Base-by-base conservation (phyloP, 2,888 invertebrate genomes). In the Orthosia gracilis region DNA sequence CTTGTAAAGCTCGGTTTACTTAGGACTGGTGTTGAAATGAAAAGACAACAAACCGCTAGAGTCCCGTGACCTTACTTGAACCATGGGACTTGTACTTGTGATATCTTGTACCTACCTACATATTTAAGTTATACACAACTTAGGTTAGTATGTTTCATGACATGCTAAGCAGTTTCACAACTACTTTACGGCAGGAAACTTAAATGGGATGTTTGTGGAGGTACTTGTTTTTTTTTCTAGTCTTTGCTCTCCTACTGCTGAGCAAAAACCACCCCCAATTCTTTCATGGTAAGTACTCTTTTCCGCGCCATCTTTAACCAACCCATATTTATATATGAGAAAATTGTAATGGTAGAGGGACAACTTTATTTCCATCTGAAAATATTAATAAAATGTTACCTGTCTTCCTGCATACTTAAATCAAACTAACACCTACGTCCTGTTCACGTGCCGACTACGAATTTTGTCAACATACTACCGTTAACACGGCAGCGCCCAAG, bases 1-100 rank as follows among this genome's bases (percentile, higher is more conserved):
- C 78, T 83, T 85, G 80, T 80, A 85, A 84, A 81, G 83, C 84
- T 87, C 69, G 82, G 92, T 92, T 94, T 93, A 87, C 88, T 93
- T 92, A 94, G 93, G 93, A 89, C 90, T 80, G 73, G 82, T 84
- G 85, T 85, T 88, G 84, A 92, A 93, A 94, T 94, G 92, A 91
- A 93, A 94, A 88, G 92, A 93, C 90, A 94, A 93, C 91, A 93
- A 78, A 75, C 78, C 73, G 67, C 72, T 73, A 84, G 76, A 76
- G 85, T 87, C 85, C 83, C 82, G 80, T 76, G 73, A 78, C 87
- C 83, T 83, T 88, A 85, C 62, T 69, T 69, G n/a, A 78, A 52
- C 72, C 69, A 55, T 54, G 21, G 17, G 26, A 69, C 66, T 80
- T 62, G 64, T 49, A 68, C 76, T 73, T 73, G 47, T 65, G 52